Base-by-base conservation (phyloP, 2,888 invertebrate genomes). In the Ophonus ardosiacus region DNA sequence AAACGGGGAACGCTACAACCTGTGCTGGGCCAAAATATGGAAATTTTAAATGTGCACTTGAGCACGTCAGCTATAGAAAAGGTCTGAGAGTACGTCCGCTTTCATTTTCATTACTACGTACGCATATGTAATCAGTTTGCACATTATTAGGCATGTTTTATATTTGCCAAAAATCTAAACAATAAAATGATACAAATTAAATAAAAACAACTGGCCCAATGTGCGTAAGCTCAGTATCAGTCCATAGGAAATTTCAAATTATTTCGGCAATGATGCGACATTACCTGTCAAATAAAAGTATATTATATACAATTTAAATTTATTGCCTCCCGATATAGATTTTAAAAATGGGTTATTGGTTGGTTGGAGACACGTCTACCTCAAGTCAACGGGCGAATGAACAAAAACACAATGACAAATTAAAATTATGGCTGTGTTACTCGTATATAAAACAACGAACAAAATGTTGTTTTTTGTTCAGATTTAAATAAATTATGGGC, bases 231-330 rank as follows among this genome's bases (percentile, higher is more conserved):
- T 78, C 38, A 61, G 38, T 80, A 38, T 57, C 56, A 78, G 78
- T 78, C 40, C 31, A 31, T 65, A 65, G 40, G n/a, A 63, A 65
- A 18, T 31, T 71, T 56, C n/a, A 43, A 65, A 68, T 43, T 43
- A 71, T 71, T 68, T 81, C 68, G 71, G 10, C 81, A 81, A 51
- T 31, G 65, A 51, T 68, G 81, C 81, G 81, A 81, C 81, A 57
- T 71, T 31, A 63, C 68, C 40, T 18, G 17, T 81, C 63, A 43
- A 63, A 81, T 15, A 81, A 63, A 81, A 57, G 13, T 4, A 31
- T 31, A 31, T 31, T 78, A 78, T 78, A 13, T 57, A 78, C 78
- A 78, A 15, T 74, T 43, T 40, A 74, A 43, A 74, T 43, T 74
- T 18, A 74, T 17, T 15, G 18, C 18, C 71, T 74, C 38, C n/a